These are phyloP conservation scores for Rhamphomyia laevipes DNA, from an alignment of 2,888 invertebrate genomes.

Conservation along the genomic window DNA sequence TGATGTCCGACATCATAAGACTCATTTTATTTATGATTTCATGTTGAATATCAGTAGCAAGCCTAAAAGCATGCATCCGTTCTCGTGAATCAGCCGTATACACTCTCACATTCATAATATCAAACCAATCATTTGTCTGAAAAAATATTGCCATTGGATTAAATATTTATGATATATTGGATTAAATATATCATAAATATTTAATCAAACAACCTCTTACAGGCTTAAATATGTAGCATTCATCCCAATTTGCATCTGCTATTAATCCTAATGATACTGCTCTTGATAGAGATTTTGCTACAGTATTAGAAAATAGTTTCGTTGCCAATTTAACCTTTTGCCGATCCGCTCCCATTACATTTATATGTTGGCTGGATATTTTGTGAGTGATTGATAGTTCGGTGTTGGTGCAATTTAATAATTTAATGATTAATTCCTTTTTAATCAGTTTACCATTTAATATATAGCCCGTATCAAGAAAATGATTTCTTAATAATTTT, in stretches of 20 bases:
- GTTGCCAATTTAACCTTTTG: background rate
- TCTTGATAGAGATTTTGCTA: background rate
- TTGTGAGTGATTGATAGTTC: background rate
- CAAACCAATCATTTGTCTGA: slow-evolving; percentile 15
- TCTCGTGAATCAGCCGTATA: slow-evolving; percentile 5
- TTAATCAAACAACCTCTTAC: background rate
- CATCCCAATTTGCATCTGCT: background rate
- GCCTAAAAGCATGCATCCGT: slow-evolving; percentile 9
- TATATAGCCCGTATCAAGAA: slow-evolving; percentile 4
- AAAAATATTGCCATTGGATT: background rate
- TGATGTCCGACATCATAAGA: slow-evolving; percentile 8
- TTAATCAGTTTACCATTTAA: slow-evolving; percentile 1
- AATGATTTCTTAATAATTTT: slow-evolving; percentile 10
- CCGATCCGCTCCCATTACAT: background rate
- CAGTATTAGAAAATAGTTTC: background rate
- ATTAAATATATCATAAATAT: too few species aligned
- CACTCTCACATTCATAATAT: slow-evolving; percentile 11
- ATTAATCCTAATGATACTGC: background rate
- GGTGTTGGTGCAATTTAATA: background rate
- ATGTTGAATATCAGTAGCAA: slow-evolving; percentile 9
- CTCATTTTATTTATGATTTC: slow-evolving; percentile 10
- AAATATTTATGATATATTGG: background rate
- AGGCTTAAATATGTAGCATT: background rate
- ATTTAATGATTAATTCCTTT: background rate
- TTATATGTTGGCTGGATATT: background rate